A percentile compares a stretch with the other conserved stretches of the same genome.
Conservation (phyloP, 2,113 vertebrate species). For the Elaphurus davidianus region DNA sequence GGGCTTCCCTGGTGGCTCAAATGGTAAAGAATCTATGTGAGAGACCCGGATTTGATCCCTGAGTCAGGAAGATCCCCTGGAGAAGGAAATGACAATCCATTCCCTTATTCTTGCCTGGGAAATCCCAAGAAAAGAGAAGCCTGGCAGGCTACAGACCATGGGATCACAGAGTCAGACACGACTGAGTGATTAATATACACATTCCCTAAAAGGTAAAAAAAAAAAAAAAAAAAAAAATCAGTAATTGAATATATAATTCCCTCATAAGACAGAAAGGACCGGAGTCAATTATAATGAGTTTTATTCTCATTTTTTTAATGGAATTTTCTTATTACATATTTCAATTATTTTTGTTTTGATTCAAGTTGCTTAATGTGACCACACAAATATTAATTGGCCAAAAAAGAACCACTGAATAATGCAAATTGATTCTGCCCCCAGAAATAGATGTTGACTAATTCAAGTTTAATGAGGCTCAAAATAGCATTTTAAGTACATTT, state of each 20-base stretch:
- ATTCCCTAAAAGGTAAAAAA: neutral
- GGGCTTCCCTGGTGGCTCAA: neutral
- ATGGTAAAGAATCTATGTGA: neutral
- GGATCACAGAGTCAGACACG: neutral
- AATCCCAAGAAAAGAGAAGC: neutral
- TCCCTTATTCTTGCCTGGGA: neutral
- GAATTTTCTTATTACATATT: constrained; percentile 10
- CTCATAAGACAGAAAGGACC: neutral
- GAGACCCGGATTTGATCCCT: neutral
- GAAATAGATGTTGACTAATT: constrained; percentile 70
- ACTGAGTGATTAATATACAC: neutral
- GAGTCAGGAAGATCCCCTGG: neutral
- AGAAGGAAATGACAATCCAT: neutral
- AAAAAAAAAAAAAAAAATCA: neutral
- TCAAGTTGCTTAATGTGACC: constrained; percentile 29
- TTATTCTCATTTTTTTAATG: neutral
- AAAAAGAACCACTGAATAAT: constrained; percentile 58
- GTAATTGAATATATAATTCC: neutral
- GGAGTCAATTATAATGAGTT: constrained; percentile 16
- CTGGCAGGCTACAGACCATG: rapidly evolving
- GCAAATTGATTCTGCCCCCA: constrained; percentile 55
- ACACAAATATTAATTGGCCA: constrained; percentile 55
- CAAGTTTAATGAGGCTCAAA: constrained; percentile 73
- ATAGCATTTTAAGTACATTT: constrained; percentile 70
- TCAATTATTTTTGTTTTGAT: constrained; percentile 54